Evolutionary conservation across 2,888 invertebrate genomes (phyloP), one percentile per base, ranked within the genome.

Genomic region (Ganaspis brasiliensis): DNA sequence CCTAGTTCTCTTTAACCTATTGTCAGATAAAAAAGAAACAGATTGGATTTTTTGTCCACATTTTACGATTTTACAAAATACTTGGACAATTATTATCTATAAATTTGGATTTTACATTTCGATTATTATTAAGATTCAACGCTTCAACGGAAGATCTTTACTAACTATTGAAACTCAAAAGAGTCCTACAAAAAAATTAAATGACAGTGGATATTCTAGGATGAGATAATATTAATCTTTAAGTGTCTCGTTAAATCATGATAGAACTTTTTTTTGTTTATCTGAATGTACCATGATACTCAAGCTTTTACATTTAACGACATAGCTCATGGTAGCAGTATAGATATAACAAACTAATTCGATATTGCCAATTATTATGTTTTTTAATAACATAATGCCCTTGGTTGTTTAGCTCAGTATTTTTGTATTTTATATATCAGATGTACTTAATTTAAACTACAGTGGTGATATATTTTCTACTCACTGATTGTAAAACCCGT

Each of bases 381-480:
- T 79, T 74, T 52, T 55, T 26, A 73, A 26, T 26, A 57, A 76
- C 55, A 61, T 61, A 77, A 59, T 71, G 71, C 56, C 59, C 67
- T 83, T 79, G 81, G 80, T 87, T 86, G 86, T 87, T 86, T 88
- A 89, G 86, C 88, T 88, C 91, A 91, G 91, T 91, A 91, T 91
- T 91, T 91, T 90, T 90, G 82, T 88, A 88, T 87, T 86, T 84
- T 88, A 82, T 86, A 80, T 78, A 81, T 89, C 84, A 86, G 87
- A 87, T 90, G 89, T 89, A 89, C 90, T 89, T 89, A 90, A 89
- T 88, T 90, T 89, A 87, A 88, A 86, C 85, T 81, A 82, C 86
- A 85, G 82, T 85, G 87, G 88, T 89, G 86, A 89, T 87, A 82
- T 76, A 84, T 86, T 86, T 86, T 85, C 84, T 86, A 85, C 82